phyloP scores from a whole-genome alignment of 2,113 vertebrate species.

The Elanus axillaris region DNA sequence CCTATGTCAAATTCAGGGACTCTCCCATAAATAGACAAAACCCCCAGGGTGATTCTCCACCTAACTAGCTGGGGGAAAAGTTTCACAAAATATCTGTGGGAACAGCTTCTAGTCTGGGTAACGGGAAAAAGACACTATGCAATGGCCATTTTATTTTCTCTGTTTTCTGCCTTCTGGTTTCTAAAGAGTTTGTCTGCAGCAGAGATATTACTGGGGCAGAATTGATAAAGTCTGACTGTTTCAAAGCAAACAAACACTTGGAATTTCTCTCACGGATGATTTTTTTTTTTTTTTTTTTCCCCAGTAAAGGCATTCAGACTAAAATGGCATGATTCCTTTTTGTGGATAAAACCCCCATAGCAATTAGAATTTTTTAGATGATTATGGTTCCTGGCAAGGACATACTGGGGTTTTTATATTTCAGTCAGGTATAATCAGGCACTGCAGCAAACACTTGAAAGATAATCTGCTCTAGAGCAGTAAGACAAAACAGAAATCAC shows the following conservation, averaged over 20 bases:
- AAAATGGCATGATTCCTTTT: not conserved
- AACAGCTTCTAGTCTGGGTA: not conserved
- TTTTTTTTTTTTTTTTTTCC: not conserved
- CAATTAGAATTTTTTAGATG: not conserved
- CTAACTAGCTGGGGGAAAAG: not conserved
- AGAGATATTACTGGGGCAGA: not conserved
- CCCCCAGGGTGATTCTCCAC: not conserved
- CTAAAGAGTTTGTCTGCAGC: not conserved
- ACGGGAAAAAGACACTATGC: not conserved
- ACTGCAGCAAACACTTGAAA: not conserved
- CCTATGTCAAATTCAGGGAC: not conserved
- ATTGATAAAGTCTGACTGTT: not conserved
- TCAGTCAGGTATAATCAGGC: not conserved
- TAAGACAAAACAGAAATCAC: not conserved
- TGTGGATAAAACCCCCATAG: not conserved
- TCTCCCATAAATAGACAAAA: not conserved
- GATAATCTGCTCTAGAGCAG: not conserved
- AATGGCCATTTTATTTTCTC: not conserved
- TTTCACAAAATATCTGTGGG: not conserved
- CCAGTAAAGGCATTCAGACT: not conserved
- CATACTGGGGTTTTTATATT: not conserved
- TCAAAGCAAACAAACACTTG: not conserved
- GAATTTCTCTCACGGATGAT: not conserved
- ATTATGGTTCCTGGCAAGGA: not conserved
- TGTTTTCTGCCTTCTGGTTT: not conserved